phyloP scores from a whole-genome alignment of 2,113 vertebrate species.

The Zosterops japonicus region DNA sequence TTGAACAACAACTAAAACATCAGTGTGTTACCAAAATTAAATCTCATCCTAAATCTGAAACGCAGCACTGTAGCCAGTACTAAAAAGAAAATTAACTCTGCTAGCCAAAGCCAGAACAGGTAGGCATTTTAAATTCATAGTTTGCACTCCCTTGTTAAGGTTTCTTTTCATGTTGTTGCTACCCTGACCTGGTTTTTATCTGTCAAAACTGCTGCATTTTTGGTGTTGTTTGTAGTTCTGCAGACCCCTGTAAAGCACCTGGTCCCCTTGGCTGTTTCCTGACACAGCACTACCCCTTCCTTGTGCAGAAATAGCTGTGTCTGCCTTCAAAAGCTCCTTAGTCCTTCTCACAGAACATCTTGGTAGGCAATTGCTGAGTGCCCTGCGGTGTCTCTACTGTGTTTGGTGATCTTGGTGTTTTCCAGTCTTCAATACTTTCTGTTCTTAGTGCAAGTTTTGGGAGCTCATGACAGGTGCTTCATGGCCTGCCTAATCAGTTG shows the following conservation, averaged over 20 bases:
- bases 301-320: background rate
- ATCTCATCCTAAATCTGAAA: background rate
- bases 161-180: background rate
- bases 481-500: background rate
- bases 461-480: background rate
- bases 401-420: background rate
- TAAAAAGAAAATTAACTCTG: background rate
- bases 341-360: background rate
- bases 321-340: background rate
- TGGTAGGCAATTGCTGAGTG: background rate
- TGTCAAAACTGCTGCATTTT: background rate
- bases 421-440: background rate
- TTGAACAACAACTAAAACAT: background rate
- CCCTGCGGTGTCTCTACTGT: background rate
- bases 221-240: background rate
- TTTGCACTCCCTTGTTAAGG: background rate
- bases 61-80: background rate
- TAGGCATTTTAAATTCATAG: background rate
- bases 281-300: background rate
- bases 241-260: background rate
- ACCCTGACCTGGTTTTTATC: background rate
- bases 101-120: background rate
- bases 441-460: background rate
- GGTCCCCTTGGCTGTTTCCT: accelerated
- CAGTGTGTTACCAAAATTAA: background rate